These are phyloP conservation scores for Ptychoptera contaminata DNA, from an alignment of 2,888 invertebrate species.

Conservation along the genomic window DNA sequence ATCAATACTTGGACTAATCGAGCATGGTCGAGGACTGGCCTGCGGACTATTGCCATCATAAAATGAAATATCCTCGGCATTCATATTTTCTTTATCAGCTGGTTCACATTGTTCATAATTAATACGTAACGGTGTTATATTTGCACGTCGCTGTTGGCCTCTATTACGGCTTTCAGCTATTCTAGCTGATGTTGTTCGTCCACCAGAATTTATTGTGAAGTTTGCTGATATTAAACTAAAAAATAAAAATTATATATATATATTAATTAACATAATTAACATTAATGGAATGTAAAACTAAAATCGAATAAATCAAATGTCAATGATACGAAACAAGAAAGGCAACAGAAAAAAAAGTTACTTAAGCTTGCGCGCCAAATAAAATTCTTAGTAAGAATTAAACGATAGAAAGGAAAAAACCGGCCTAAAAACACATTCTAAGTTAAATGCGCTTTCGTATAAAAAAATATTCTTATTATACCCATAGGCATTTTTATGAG, in stretches of 20 bases:
- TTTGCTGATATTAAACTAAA: conserved; percentile 37
- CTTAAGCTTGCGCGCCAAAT: background rate
- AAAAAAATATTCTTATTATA: no score
- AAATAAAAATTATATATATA: conserved; percentile 10
- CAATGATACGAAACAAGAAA: no score
- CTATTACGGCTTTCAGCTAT: conserved; percentile 13
- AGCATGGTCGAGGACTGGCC: conserved; percentile 12
- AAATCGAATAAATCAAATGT: no score
- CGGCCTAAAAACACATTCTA: no score
- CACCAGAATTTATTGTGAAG: conserved; percentile 37
- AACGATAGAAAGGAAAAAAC: no score
- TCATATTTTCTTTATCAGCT: conserved; percentile 15
- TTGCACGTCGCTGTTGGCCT: conserved; percentile 9
- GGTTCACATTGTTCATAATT: conserved; percentile 6
- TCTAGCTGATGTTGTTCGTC: conserved; percentile 31
- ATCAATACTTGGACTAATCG: conserved; percentile 11
- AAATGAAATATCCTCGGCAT: conserved; percentile 26
- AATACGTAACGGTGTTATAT: conserved; percentile 1
- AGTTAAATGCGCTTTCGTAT: no score
- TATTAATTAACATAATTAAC: conserved; percentile 1
- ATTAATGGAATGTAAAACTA: no score
- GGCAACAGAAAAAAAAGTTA: no score
- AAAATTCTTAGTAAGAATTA: background rate
- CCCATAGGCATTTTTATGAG: no score
- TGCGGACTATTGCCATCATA: conserved; percentile 20